These are phyloP conservation scores for Falco novaeseelandiae DNA, from an alignment of 2,797 vertebrate genomes.

Conservation along the genomic window DNA sequence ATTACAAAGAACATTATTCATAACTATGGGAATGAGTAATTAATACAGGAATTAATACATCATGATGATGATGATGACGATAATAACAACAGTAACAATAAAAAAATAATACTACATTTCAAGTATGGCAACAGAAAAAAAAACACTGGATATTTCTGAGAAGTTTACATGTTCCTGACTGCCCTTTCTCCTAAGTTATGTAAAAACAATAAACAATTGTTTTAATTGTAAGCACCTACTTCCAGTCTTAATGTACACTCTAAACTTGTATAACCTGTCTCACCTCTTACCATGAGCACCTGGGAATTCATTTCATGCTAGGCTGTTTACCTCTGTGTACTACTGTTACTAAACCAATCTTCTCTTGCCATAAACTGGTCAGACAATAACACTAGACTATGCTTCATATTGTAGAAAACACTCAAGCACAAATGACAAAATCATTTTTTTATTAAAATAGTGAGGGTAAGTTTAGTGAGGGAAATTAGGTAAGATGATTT, in stretches of 20 bases:
- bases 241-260: neutral
- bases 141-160: fast-evolving
- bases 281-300: neutral
- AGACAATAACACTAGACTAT: neutral
- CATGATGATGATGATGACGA: neutral
- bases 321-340: neutral
- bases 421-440: neutral
- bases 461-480: neutral
- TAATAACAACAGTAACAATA: neutral
- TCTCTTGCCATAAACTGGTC: neutral
- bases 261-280: neutral
- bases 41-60: neutral
- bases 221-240: neutral
- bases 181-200: neutral
- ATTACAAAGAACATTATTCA: neutral
- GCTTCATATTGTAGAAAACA: neutral
- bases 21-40: neutral
- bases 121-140: neutral
- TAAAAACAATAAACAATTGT: neutral
- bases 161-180: neutral
- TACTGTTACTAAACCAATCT: neutral
- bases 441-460: neutral
- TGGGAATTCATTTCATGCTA: neutral
- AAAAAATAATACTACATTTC: neutral
- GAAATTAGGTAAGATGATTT: neutral